Conservation (phyloP, 2,113 vertebrate species). For the Psophia crepitans region DNA sequence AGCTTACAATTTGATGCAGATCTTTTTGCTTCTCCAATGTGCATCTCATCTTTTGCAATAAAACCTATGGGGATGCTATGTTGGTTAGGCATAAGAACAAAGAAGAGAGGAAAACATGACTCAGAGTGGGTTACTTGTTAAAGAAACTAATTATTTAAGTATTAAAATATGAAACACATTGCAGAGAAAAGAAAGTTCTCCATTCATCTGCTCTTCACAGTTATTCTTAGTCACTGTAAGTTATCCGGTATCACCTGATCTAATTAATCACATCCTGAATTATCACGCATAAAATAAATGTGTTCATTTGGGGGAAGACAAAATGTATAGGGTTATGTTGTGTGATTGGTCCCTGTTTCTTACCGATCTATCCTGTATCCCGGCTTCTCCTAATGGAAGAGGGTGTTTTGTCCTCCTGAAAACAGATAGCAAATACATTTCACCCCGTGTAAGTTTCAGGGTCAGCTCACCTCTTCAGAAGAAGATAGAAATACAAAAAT, state of each 20-base stretch:
- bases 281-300: neutral
- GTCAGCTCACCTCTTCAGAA: neutral
- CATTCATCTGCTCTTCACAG: neutral
- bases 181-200: neutral
- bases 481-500: neutral
- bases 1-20: neutral
- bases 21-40: neutral
- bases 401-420: neutral
- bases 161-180: slow-evolving; percentile 1
- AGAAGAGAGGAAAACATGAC: neutral
- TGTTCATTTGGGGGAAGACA: neutral
- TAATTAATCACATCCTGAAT: neutral
- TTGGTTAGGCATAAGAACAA: neutral
- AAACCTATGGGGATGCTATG: neutral
- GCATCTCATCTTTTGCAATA: neutral
- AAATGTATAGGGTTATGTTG: neutral
- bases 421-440: neutral
- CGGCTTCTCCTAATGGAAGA: neutral
- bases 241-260: neutral
- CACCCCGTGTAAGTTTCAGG: neutral
- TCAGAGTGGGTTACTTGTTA: neutral
- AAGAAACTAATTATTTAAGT: neutral
- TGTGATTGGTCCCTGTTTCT: neutral
- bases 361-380: neutral
- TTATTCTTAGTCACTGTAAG: neutral